Evolutionary conservation across 2,888 invertebrate species (phyloP).

Genomic region (Polia nebulosa): DNA sequence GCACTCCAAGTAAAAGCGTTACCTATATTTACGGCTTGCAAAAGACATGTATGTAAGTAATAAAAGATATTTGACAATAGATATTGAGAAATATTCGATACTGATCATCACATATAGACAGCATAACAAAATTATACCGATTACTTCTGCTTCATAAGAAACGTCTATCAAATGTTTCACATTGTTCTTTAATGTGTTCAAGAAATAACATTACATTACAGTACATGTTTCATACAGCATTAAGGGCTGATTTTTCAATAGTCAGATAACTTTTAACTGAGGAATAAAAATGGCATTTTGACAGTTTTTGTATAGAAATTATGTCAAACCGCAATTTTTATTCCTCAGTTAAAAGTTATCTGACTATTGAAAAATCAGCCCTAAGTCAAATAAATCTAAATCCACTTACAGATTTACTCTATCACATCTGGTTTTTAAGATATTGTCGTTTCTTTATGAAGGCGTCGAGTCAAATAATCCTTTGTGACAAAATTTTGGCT

Average conservation of each 20-base stretch:
- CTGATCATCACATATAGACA: not conserved
- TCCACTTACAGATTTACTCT: conserved; percentile 28
- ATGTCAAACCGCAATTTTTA: no score
- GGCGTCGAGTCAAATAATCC: not conserved
- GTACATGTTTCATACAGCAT: not conserved
- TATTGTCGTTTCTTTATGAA: conserved; percentile 20
- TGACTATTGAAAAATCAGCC: no score
- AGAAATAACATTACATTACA: conserved; percentile 9
- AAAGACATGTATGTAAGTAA: no score
- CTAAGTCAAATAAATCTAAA: conserved; percentile 19
- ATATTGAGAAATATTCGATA: not conserved
- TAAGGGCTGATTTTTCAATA: no score
- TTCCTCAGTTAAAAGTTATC: no score
- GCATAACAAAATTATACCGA: not conserved
- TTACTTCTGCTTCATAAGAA: not conserved
- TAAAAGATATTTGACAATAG: not conserved
- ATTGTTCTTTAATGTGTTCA: conserved; percentile 2
- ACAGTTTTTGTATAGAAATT: no score
- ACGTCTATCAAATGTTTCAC: not conserved
- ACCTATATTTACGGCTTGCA: not conserved
- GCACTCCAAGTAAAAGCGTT: not conserved
- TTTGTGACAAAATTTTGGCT: not conserved
- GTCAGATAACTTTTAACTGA: no score
- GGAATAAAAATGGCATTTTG: no score
- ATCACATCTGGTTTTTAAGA: conserved; percentile 36